Evolutionary conservation across 2,797 vertebrate genomes (phyloP), one percentile per base, ranked within the genome.

Genomic region (Knipowitschia caucasica): DNA sequence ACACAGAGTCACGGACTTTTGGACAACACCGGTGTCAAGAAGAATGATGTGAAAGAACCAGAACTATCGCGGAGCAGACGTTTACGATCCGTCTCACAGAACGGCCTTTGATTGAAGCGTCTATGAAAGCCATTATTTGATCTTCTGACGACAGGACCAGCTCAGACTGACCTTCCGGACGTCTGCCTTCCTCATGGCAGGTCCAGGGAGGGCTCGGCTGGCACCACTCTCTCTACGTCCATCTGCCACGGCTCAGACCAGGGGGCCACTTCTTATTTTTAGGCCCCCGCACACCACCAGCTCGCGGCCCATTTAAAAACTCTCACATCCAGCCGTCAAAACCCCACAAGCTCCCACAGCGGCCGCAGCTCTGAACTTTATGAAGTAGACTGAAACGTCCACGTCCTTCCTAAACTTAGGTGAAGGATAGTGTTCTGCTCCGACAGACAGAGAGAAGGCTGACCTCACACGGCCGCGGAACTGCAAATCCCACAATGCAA

Each of bases 221-320:
- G 88, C 89, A 89, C 83, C 74, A 67, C 82, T 89, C 82, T 84
- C 88, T 90, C 85, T 90, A 86, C 86, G 85, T 90, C 91, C 91
- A 92, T 92, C 90, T 92, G 90, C 88, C 88, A 86, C 75, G 49
- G 86, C 80, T 87, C 85, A 85, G 82, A 90, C 89, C 86, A 79
- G 89, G 88, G 89, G 88, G 84, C 87, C 76, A 83, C 84, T 89
- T 90, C 87, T 88, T 91, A 90, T 91, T 92, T 90, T 91, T 90
- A 87, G 86, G 82, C 70, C 81, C 83, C 70, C 73, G 60, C 57
- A 71, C 82, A 11, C 83, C 75, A 63, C 79, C 80, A 82, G 77
- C 82, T 10, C 80, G 78, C 70, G 84, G 86, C 83, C 85, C 84
- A 86, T 83, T 85, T 89, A 85, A 77, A 82, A 80, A n/a, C n/a